Evolutionary conservation across 2,888 invertebrate species (phyloP).

Genomic region (Hirtodrosophila cameraria): DNA sequence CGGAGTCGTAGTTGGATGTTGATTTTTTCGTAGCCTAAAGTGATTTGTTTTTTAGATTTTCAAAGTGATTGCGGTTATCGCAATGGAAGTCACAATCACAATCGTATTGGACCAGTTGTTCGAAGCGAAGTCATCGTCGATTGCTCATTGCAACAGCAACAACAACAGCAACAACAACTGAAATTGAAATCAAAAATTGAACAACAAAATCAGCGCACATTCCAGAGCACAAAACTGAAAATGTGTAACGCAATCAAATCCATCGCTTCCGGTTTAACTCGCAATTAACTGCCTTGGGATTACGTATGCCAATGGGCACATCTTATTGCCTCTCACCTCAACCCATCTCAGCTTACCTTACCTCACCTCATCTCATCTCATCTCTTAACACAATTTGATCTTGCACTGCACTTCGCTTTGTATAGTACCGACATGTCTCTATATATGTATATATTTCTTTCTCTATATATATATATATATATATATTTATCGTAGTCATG

Average conservation of each 20-base stretch:
- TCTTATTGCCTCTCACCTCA: slow-evolving; percentile 29
- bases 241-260: slow-evolving; percentile 80
- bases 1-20: no score
- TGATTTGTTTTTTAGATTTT: slow-evolving; percentile 79
- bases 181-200: slow-evolving; percentile 36
- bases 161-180: slow-evolving; percentile 31
- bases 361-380: neutral
- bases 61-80: slow-evolving; percentile 72
- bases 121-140: slow-evolving; percentile 39
- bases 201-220: slow-evolving; percentile 74
- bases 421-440: slow-evolving; percentile 22
- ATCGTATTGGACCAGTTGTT: slow-evolving; percentile 8
- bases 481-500: slow-evolving; percentile 53
- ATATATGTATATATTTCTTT: slow-evolving; percentile 35
- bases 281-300: slow-evolving; percentile 79
- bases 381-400: neutral
- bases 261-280: slow-evolving; percentile 79
- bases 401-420: slow-evolving; percentile 48
- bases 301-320: slow-evolving; percentile 58
- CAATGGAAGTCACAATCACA: slow-evolving; percentile 43
- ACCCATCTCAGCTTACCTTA: neutral
- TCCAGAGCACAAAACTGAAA: slow-evolving; percentile 71
- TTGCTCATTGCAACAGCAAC: slow-evolving; percentile 35
- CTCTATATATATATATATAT: slow-evolving; percentile 29
- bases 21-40: slow-evolving; percentile 64